A percentile compares a stretch with the other conserved stretches of the same genome.
Conservation (phyloP, 2,113 vertebrate species). For the Siniperca chuatsi region DNA sequence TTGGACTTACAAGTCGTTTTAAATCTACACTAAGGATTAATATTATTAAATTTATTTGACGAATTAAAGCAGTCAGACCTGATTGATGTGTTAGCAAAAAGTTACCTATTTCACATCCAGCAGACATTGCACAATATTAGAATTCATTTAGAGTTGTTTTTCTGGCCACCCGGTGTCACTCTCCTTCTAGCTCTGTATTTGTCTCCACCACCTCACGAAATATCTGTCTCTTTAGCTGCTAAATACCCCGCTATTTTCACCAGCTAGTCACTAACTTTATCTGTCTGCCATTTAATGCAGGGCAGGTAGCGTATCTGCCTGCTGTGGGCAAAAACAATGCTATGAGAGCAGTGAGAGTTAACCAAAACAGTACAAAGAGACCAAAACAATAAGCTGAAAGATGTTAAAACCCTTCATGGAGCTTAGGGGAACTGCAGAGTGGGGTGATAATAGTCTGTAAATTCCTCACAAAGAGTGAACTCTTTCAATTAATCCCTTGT, state of each 20-base stretch:
- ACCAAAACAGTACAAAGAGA: neutral
- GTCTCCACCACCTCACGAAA: neutral
- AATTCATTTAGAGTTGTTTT: neutral
- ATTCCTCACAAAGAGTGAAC: neutral
- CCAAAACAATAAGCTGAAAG: neutral
- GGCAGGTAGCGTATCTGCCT: neutral
- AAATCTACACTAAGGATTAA: neutral
- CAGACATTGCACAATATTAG: neutral
- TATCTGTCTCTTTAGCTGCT: neutral
- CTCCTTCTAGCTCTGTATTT: neutral
- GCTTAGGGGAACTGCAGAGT: neutral
- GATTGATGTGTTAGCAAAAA: neutral
- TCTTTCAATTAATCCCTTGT: neutral
- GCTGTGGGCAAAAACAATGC: neutral
- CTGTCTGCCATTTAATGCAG: neutral
- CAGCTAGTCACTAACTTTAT: neutral
- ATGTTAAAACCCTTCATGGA: neutral
- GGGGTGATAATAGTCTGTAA: neutral
- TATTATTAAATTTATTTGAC: neutral
- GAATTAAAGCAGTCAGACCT: neutral
- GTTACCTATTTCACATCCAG: neutral
- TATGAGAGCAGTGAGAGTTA: neutral
- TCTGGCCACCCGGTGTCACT: neutral
- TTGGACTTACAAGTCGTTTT: neutral
- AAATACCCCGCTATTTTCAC: neutral